Evolutionary conservation across 92 coral and sea anemone genomes (phyloP).

Genomic region (Heliopora coerulea): DNA sequence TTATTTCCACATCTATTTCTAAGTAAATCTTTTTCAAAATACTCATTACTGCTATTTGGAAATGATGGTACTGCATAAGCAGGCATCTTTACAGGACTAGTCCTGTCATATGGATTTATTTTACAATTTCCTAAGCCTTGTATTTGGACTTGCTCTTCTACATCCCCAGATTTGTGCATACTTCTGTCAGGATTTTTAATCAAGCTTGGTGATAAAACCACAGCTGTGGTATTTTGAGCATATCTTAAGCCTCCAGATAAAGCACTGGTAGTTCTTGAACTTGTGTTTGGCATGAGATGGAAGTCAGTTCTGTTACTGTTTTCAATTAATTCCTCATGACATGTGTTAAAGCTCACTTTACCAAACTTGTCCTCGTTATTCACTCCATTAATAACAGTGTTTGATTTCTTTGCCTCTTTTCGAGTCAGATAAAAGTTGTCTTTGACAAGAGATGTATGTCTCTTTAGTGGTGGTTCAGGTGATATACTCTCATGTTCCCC

Average conservation of each 20-base stretch:
- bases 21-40: not conserved
- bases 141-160: too few relatives aligned
- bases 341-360: not conserved
- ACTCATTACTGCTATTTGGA: not conserved
- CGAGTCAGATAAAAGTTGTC: not conserved
- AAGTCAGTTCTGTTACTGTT: not conserved
- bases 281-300: not conserved
- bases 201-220: constrained; percentile 8
- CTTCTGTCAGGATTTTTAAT: not conserved
- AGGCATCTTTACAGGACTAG: not conserved
- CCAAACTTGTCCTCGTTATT: not conserved
- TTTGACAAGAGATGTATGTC: not conserved
- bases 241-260: not conserved
- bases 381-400: not conserved
- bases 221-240: constrained; percentile 9
- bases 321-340: not conserved
- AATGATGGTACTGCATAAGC: not conserved
- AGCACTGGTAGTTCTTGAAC: not conserved
- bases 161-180: not conserved
- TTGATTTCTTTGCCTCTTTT: not conserved
- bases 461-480: constrained; percentile 7
- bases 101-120: not conserved
- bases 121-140: not conserved
- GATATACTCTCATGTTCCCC: not conserved
- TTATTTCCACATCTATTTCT: not conserved